Percentiles rank a stretch among this genome's conserved stretches.
phyloP scores from a whole-genome alignment of 2,113 vertebrate genomes.

The Mystacornis crossleyi region DNA sequence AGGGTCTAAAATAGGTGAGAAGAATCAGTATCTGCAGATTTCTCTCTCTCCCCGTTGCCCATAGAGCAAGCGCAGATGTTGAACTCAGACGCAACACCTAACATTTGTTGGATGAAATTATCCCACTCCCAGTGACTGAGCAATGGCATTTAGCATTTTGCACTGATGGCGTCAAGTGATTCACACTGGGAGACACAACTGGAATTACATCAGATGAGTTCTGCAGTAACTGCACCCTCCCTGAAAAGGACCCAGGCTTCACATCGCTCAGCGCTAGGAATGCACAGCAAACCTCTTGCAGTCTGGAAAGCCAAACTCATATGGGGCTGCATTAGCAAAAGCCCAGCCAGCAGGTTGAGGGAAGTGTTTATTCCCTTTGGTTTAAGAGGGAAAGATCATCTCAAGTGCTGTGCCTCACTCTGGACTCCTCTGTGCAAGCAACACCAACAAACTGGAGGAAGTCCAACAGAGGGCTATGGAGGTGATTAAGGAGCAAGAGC shows the following conservation, averaged over 20 bases:
- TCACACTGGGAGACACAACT: background rate
- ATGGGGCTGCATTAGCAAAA: background rate
- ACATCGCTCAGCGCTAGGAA: background rate
- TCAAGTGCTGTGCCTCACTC: background rate
- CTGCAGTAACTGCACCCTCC: background rate
- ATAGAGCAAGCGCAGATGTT: background rate
- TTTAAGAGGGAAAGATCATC: background rate
- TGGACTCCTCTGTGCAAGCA: background rate
- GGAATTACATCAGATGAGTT: background rate
- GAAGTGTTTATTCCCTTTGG: conserved; percentile 1
- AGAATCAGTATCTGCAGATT: background rate
- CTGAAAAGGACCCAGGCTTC: background rate
- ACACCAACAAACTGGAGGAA: background rate
- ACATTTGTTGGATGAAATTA: background rate
- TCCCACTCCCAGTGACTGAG: background rate
- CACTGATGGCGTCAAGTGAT: background rate
- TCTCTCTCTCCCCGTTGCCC: background rate
- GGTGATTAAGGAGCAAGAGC: background rate
- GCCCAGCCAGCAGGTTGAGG: background rate
- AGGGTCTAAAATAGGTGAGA: conserved; percentile 36
- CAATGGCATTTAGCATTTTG: background rate
- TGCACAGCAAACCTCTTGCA: background rate
- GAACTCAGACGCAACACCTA: background rate
- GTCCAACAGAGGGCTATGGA: background rate
- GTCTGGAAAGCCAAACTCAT: background rate